Evolutionary conservation across 2,113 vertebrate genomes (phyloP).

Genomic region (Columba janthina): DNA sequence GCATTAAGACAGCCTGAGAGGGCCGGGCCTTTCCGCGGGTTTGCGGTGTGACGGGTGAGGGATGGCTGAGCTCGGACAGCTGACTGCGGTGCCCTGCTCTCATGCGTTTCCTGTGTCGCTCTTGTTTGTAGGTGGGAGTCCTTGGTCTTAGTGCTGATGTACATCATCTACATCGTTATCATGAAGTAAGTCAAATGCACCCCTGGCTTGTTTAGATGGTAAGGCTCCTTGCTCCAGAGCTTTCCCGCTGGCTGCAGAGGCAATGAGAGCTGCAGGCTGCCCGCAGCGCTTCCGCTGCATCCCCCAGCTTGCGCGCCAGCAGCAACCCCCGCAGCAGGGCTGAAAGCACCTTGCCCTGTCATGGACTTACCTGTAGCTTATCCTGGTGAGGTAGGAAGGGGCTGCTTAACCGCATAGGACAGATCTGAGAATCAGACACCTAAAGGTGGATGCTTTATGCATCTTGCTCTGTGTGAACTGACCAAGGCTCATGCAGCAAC

Average conservation of each 20-base stretch:
- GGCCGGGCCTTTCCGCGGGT: neutral
- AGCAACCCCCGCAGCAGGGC: neutral
- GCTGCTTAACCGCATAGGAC: neutral
- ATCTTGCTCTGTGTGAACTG: neutral
- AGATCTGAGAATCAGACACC: neutral
- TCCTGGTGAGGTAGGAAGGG: neutral
- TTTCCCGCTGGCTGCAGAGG: neutral
- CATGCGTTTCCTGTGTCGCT: neutral
- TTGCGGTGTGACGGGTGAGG: rapidly evolving
- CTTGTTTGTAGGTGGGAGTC: constrained; percentile 91
- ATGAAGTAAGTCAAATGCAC: constrained; percentile 90
- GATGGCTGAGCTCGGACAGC: neutral
- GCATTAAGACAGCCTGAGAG: neutral
- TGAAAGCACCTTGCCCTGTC: neutral
- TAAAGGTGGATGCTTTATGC: neutral
- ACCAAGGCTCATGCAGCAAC: neutral
- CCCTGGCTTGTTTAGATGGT: neutral
- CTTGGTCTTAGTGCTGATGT: constrained; percentile 91
- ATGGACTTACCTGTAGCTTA: neutral
- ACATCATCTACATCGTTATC: constrained; percentile 93
- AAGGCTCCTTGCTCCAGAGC: neutral
- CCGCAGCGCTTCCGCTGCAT: neutral
- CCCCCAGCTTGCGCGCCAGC: neutral
- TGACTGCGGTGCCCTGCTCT: neutral
- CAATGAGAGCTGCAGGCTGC: neutral